A percentile compares a stretch with the other conserved stretches of the same genome.
Conservation (phyloP, 2,113 vertebrate genomes). For the Neodon shergylaensis region DNA sequence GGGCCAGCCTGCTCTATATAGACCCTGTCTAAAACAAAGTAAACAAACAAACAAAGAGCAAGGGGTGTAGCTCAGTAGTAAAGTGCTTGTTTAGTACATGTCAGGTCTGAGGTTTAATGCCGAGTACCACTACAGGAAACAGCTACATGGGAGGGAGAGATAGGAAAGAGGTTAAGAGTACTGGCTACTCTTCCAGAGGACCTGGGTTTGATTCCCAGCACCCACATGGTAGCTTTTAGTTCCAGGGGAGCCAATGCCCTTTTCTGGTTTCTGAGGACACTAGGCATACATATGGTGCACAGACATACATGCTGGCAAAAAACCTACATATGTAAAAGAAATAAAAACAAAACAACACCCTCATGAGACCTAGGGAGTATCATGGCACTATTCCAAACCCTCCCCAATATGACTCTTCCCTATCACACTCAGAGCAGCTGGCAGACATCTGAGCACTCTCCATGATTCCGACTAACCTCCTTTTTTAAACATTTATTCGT, state of each 20-base stretch:
- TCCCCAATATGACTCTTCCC: not conserved
- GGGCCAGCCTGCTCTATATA: not conserved
- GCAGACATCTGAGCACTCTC: not conserved
- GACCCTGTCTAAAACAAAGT: not conserved
- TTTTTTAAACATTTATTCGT: no score
- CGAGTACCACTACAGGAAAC: not conserved
- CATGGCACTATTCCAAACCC: not conserved
- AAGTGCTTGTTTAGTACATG: not conserved
- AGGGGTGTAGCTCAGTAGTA: not conserved
- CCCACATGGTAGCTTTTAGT: not conserved
- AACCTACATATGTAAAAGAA: not conserved
- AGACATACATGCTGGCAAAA: not conserved
- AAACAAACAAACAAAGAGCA: not conserved
- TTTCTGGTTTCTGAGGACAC: not conserved
- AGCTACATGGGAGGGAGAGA: not conserved
- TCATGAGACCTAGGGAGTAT: not conserved
- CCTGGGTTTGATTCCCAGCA: not conserved
- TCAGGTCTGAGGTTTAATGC: not conserved
- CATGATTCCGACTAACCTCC: not conserved
- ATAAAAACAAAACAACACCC: not conserved
- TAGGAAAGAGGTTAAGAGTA: not conserved
- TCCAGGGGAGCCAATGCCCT: not conserved
- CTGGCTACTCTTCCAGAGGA: not conserved
- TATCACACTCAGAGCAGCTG: not conserved
- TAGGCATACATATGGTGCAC: no score